These are phyloP conservation scores for Rosalia funebris DNA, from an alignment of 2,888 invertebrate species.

Conservation along the genomic window DNA sequence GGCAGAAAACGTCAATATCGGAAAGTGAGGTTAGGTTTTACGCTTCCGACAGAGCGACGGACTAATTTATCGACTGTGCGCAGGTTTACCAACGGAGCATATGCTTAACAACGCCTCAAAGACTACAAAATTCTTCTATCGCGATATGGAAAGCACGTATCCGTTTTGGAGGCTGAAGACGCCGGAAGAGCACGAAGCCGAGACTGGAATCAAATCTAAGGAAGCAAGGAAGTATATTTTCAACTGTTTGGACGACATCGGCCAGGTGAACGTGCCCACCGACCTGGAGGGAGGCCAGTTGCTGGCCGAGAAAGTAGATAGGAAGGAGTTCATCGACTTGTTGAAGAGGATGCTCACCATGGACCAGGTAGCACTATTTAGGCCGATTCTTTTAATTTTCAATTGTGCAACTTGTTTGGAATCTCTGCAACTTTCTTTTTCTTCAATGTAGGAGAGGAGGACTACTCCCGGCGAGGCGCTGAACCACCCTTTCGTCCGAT, in stretches of 20 bases:
- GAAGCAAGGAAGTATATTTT: constrained; percentile 99
- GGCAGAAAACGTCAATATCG: too few relatives aligned
- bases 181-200: constrained; percentile 97
- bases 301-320: constrained; percentile 95
- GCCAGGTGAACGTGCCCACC: constrained; percentile 95
- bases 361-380: constrained; percentile 82
- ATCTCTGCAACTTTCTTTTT: constrained; percentile 39
- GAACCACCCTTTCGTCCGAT: constrained; percentile 93
- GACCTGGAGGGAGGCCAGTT: constrained; percentile 97
- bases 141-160: constrained; percentile 92
- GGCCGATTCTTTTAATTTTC: too few relatives aligned
- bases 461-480: constrained; percentile 96
- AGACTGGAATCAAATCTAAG: constrained; percentile 98
- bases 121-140: constrained; percentile 97
- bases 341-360: constrained; percentile 98
- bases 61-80: too few relatives aligned
- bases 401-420: not conserved
- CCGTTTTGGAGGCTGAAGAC: constrained; percentile 91
- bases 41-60: too few relatives aligned
- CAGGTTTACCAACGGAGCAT: constrained; percentile 97
- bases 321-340: constrained; percentile 97
- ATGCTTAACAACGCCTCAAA: constrained; percentile 98
- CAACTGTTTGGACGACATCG: constrained; percentile 98
- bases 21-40: too few relatives aligned
- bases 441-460: constrained; percentile 81